These are phyloP conservation scores for Parthenolecanium corni DNA, from an alignment of 2,888 invertebrate genomes.

Conservation along the genomic window DNA sequence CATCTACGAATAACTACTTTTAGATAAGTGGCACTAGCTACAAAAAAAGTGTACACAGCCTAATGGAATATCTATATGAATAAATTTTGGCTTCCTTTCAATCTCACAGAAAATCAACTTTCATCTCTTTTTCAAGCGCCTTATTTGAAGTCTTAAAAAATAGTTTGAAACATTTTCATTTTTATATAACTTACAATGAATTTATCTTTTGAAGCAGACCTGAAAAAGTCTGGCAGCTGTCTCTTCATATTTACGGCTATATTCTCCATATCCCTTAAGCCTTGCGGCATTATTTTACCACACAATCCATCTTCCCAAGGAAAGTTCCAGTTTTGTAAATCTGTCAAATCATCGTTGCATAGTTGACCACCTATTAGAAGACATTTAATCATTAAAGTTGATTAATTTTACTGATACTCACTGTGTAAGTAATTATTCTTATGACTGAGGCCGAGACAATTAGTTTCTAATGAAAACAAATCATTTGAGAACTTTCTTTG, in stretches of 20 bases:
- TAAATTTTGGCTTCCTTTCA: no score
- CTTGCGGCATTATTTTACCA: not conserved
- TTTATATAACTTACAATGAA: not conserved
- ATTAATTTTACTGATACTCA: not conserved
- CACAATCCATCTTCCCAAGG: not conserved
- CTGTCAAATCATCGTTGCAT: constrained; percentile 4
- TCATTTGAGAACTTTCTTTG: no score
- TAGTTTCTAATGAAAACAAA: no score
- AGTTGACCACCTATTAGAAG: constrained; percentile 1
- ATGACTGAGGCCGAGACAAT: no score
- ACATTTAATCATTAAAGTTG: not conserved
- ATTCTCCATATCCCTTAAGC: not conserved
- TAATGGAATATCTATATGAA: no score
- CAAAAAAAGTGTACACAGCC: no score
- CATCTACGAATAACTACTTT: no score
- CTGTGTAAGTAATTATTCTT: not conserved
- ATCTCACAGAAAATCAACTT: no score
- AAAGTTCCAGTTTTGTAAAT: constrained; percentile 4
- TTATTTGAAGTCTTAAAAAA: no score
- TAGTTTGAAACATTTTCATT: no score
- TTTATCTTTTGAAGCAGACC: not conserved
- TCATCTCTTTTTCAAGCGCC: no score
- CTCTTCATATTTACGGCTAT: not conserved
- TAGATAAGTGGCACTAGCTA: no score
- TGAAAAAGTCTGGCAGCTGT: not conserved